Base-by-base conservation (phyloP, 2,797 vertebrate genomes). In the Liparis tanakae region DNA sequence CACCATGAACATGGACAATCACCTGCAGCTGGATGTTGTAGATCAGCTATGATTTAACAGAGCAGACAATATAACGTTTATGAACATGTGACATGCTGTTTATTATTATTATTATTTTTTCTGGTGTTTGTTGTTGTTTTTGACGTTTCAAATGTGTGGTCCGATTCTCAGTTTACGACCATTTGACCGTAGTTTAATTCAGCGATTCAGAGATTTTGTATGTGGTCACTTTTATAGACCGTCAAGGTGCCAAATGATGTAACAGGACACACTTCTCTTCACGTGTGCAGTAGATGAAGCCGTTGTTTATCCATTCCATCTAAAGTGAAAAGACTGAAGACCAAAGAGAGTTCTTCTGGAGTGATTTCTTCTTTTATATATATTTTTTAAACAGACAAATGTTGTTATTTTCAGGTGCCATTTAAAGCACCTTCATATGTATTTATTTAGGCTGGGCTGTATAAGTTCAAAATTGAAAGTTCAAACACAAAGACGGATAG, bases 381-480 rank as follows among this genome's bases (percentile, higher is more conserved):
- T 71, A 34, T 62, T 41, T 43, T 41, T 37, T 68, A 18, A 60
- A 70, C 41, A 25, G 22, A 63, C 22, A 14, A 39, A 43, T 51
- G 56, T n/a, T 10, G 30, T 66, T 65, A 48, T 62, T 20, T 66
- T 43, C 43, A 41, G 58, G 36, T 51, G 36, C 20, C 12, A 43
- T 67, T 58, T 64, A 65, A 59, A 25, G 61, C 78, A 22, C 73
- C 44, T 48, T 66, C 22, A 25, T 66, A 8, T 73, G 60, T 50
- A 71, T 78, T 80, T 50, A 67, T 46, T 80, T 51, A 67, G 12
- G 43, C n/a, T 0, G 13, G 30, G 14, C 56, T 84, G 76, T 78
- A 60, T 70, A 68, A 33, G 25, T 78, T 79, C 64, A 72, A 88
- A 87, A 76, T 81, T 86, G 56, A 87, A 89, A 48, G 58, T 66